Evolutionary conservation across 2,888 invertebrate genomes (phyloP).

Genomic region (Heliconius ethilla): DNA sequence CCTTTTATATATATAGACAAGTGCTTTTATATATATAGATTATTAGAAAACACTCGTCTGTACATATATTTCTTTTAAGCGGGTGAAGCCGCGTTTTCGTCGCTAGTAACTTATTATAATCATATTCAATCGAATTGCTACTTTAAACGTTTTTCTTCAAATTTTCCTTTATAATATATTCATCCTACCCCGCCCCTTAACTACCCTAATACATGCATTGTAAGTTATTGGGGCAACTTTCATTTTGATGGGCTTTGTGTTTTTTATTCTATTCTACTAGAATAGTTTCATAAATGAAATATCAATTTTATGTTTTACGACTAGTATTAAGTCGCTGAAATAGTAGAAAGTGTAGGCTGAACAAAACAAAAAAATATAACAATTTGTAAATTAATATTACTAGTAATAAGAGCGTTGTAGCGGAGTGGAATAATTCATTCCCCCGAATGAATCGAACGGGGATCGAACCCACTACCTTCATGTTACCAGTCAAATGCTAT

Average conservation of each 20-base stretch:
- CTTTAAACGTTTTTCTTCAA: background rate
- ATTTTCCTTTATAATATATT: background rate
- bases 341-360: background rate
- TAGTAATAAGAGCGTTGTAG: background rate
- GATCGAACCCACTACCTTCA: background rate
- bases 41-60: background rate
- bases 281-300: background rate
- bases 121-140: too few species aligned
- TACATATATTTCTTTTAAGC: background rate
- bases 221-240: conserved; percentile 7
- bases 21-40: too few species aligned
- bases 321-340: background rate
- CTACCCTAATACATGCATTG: background rate
- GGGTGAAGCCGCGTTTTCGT: too few species aligned
- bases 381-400: too few species aligned
- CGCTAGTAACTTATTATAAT: too few species aligned
- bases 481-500: background rate
- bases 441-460: background rate
- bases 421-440: background rate
- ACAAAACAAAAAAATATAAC: too few species aligned
- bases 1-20: too few species aligned
- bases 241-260: background rate
- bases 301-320: background rate
- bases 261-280: background rate
- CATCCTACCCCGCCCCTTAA: background rate